phyloP scores from a whole-genome alignment of 2,888 invertebrate genomes.

The Parnassius apollo region DNA sequence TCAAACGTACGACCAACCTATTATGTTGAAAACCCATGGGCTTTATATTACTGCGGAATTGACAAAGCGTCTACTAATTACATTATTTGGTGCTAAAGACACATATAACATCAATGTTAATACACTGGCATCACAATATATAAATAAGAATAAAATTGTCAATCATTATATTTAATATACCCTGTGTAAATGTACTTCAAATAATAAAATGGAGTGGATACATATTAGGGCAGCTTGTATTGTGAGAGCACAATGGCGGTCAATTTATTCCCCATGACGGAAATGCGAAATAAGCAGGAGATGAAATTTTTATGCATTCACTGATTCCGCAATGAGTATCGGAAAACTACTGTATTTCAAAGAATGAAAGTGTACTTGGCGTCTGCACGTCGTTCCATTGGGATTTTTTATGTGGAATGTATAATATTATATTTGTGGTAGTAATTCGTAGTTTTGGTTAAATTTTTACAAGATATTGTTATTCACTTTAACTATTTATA shows the following conservation, averaged over 20 bases:
- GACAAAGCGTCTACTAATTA: too few species aligned
- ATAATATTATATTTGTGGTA: too few species aligned
- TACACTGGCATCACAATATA: too few species aligned
- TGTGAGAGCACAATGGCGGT: constrained; percentile 11
- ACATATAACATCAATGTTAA: too few species aligned
- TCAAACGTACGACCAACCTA: constrained; percentile 5
- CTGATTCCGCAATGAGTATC: background rate
- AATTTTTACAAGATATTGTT: too few species aligned
- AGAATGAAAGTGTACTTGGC: too few species aligned
- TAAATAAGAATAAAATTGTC: too few species aligned
- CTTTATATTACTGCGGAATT: background rate
- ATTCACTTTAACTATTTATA: too few species aligned
- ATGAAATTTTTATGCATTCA: constrained; percentile 2
- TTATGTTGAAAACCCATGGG: constrained; percentile 1
- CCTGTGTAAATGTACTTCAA: constrained; percentile 4
- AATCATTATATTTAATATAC: background rate
- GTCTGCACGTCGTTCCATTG: too few species aligned
- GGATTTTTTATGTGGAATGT: too few species aligned
- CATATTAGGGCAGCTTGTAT: constrained; percentile 10
- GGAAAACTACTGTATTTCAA: background rate
- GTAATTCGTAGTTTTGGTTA: too few species aligned
- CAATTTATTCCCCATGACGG: constrained; percentile 1
- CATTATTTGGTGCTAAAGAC: too few species aligned
- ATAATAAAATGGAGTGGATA: constrained; percentile 10
- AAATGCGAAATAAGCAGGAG: constrained; percentile 17